A percentile compares a stretch with the other conserved stretches of the same genome.
Evolutionary conservation across 2,113 vertebrate species (phyloP).

Genomic region (Gobius niger): DNA sequence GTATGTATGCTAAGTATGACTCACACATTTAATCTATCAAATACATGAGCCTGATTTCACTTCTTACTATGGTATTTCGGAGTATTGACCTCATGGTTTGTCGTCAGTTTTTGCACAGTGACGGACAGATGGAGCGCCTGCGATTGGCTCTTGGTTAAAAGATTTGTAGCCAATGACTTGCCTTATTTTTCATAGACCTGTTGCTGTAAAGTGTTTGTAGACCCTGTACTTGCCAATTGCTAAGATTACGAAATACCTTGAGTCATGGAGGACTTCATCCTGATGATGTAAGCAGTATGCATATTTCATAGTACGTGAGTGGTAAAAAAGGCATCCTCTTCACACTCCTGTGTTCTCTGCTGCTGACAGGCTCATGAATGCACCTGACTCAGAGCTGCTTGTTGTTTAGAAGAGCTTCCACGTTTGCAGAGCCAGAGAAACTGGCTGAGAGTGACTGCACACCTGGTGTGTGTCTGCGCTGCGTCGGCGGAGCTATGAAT

Average conservation of each 20-base stretch:
- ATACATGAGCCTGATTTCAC: neutral
- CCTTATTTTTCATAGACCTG: constrained; percentile 39
- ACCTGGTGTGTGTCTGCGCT: constrained; percentile 23
- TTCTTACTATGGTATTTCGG: constrained; percentile 8
- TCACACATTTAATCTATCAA: constrained; percentile 20
- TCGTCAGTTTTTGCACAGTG: constrained; percentile 31
- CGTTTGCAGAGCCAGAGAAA: constrained; percentile 5
- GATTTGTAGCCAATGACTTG: constrained; percentile 36
- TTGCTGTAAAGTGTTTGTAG: constrained; percentile 54
- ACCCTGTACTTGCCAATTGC: constrained; percentile 19
- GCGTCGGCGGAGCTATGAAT: constrained; percentile 70
- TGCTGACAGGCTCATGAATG: constrained; percentile 6
- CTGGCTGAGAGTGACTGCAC: constrained; percentile 36
- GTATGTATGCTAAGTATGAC: constrained; percentile 27
- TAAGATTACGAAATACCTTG: constrained; percentile 39
- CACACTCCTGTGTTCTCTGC: neutral
- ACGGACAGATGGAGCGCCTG: neutral
- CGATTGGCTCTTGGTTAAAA: constrained; percentile 33
- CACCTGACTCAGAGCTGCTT: neutral
- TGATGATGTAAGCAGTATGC: constrained; percentile 35
- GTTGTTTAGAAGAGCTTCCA: neutral
- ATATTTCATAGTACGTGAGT: constrained; percentile 1
- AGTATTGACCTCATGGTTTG: constrained; percentile 12
- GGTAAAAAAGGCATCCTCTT: constrained; percentile 6
- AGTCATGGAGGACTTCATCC: constrained; percentile 44